Evolutionary conservation across 2,797 vertebrate species (phyloP).

Genomic region (Ambastaia sidthimunki): DNA sequence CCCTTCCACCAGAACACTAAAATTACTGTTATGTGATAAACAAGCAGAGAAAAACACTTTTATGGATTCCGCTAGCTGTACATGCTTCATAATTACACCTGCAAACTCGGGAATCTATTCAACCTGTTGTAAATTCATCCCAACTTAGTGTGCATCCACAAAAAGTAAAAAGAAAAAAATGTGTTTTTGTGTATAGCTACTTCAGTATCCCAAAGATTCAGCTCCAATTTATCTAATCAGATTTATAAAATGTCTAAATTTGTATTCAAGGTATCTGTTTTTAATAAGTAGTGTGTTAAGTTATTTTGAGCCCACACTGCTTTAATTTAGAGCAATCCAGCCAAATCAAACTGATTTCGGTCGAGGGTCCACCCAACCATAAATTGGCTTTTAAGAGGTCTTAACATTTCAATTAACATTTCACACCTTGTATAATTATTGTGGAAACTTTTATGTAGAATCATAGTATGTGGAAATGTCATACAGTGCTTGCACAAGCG

Average conservation of each 20-base stretch:
- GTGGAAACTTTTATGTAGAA: conserved; percentile 6
- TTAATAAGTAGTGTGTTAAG: conserved; percentile 16
- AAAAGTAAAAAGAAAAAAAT: background rate
- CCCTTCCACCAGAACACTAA: conserved; percentile 52
- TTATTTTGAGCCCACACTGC: conserved; percentile 19
- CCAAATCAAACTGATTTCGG: background rate
- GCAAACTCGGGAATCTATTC: conserved; percentile 34
- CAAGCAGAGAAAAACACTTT: conserved; percentile 51
- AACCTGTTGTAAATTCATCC: conserved; percentile 25
- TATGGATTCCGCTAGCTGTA: background rate
- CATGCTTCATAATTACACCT: background rate
- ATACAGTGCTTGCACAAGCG: conserved; percentile 31
- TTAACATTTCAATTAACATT: conserved; percentile 33
- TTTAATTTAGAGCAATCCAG: conserved; percentile 26
- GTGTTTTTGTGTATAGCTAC: conserved; percentile 10
- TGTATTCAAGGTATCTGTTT: conserved; percentile 15
- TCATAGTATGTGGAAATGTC: conserved; percentile 13
- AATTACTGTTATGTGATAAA: conserved; percentile 31
- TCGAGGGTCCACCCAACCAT: conserved; percentile 22
- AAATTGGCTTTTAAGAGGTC: background rate
- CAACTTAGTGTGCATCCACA: conserved; percentile 7
- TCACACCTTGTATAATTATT: conserved; percentile 10
- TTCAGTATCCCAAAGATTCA: conserved; percentile 32
- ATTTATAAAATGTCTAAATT: background rate
- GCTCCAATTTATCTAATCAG: conserved; percentile 1